Evolutionary conservation across 2,797 vertebrate genomes (phyloP).

Genomic region (Gobio occitaniae): DNA sequence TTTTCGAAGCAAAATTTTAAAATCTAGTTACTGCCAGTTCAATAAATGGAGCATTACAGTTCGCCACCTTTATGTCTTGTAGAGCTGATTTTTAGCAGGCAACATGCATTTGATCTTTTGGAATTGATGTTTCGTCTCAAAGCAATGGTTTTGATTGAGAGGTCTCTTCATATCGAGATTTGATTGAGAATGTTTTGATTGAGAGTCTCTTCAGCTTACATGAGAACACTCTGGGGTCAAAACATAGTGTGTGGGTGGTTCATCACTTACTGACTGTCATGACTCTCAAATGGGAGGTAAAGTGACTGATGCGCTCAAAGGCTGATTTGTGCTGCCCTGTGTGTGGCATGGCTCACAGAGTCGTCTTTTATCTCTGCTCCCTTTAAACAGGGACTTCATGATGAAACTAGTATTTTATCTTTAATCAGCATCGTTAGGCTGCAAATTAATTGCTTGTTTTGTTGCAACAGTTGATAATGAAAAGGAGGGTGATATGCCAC

Average conservation of each 20-base stretch:
- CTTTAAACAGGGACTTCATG: slow-evolving; percentile 61
- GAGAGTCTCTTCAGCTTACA: background rate
- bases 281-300: slow-evolving; percentile 15
- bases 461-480: slow-evolving; percentile 64
- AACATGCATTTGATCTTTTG: background rate
- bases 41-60: background rate
- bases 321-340: slow-evolving; percentile 8
- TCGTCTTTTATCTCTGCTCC: slow-evolving; percentile 54
- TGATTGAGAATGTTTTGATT: slow-evolving; percentile 2
- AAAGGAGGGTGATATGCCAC: slow-evolving; percentile 53
- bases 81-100: background rate
- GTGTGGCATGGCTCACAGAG: background rate
- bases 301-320: slow-evolving; percentile 32
- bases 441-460: slow-evolving; percentile 77
- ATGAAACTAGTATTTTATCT: slow-evolving; percentile 73
- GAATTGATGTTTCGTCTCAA: background rate
- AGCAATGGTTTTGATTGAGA: slow-evolving; percentile 20
- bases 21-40: background rate
- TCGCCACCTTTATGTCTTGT: background rate
- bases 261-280: slow-evolving; percentile 25
- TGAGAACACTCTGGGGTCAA: slow-evolving; percentile 1
- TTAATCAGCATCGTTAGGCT: slow-evolving; percentile 75
- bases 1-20: background rate
- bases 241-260: background rate
- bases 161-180: background rate